These are phyloP conservation scores for Brachionus calyciflorus DNA, from an alignment of 1,140 invertebrate species.

Conservation along the genomic window DNA sequence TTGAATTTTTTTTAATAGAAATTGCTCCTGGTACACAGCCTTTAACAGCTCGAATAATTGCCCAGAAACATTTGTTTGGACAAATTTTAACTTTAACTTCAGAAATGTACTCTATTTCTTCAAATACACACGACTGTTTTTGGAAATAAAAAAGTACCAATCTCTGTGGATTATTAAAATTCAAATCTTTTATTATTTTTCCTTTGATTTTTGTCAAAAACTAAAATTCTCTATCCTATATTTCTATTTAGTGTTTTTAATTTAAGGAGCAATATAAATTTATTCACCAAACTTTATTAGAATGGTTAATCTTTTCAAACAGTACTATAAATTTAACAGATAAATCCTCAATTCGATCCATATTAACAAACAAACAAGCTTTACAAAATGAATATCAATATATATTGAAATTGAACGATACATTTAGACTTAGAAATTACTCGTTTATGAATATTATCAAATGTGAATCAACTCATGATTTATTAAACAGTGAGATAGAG, in stretches of 20 bases:
- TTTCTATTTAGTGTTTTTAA: not conserved
- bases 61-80: too few species aligned
- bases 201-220: too few species aligned
- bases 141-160: too few species aligned
- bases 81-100: too few species aligned
- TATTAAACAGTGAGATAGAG: not conserved
- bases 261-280: constrained; percentile 45
- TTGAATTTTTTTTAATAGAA: too few species aligned
- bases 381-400: not conserved
- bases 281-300: constrained; percentile 33
- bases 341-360: not conserved
- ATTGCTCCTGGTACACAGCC: too few species aligned
- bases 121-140: too few species aligned
- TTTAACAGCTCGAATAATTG: too few species aligned
- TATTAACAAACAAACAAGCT: not conserved
- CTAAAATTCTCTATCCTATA: too few species aligned
- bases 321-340: not conserved
- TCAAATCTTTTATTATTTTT: too few species aligned
- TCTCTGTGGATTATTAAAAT: too few species aligned
- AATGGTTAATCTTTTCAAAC: constrained; percentile 18
- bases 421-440: not conserved
- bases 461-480: not conserved
- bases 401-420: not conserved
- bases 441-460: constrained; percentile 22
- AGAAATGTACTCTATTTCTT: too few species aligned